These are phyloP conservation scores for Furnarius figulus DNA, from an alignment of 2,113 vertebrate species.

Conservation along the genomic window DNA sequence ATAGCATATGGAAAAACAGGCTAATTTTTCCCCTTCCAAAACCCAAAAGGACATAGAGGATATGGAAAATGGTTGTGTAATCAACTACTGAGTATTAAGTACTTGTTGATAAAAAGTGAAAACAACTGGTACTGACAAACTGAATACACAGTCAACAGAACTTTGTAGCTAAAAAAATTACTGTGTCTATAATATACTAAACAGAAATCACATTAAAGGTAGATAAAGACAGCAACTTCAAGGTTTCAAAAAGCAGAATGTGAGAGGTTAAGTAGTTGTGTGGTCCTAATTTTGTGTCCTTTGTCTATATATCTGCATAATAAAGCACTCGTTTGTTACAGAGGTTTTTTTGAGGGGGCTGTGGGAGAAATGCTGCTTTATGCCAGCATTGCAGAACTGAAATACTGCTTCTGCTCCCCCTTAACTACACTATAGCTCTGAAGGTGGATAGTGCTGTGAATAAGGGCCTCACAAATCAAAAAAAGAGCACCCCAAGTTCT, in stretches of 20 bases:
- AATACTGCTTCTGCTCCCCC: neutral
- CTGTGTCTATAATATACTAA: neutral
- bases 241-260: neutral
- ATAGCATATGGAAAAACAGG: neutral
- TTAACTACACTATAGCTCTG: neutral
- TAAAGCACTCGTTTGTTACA: neutral
- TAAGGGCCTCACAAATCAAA: neutral
- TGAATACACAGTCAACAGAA: neutral
- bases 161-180: neutral
- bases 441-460: neutral
- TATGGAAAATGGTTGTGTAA: neutral
- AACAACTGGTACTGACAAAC: neutral
- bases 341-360: accelerated
- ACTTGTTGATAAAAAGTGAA: neutral
- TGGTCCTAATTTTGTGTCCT: neutral
- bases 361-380: neutral
- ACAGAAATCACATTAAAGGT: neutral
- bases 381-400: neutral
- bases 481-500: neutral
- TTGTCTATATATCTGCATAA: neutral
- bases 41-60: neutral
- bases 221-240: neutral
- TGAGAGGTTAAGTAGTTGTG: neutral
- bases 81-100: neutral
- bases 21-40: neutral